Conservation (phyloP, 2,113 vertebrate genomes). For the Ginglymostoma cirratum region DNA sequence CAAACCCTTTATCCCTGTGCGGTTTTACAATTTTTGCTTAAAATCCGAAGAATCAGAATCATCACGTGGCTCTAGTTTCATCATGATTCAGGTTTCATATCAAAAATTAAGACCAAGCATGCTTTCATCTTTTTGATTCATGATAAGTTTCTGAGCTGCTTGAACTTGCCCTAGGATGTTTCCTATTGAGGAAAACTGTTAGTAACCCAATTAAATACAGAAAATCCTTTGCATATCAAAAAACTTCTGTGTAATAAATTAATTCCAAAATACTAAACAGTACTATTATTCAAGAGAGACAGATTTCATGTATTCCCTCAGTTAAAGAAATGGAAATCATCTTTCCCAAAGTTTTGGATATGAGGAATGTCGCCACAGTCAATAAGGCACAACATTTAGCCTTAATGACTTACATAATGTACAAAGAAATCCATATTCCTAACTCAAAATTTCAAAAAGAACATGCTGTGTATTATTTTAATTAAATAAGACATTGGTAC, state of each 20-base stretch:
- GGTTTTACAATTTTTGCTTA: not conserved
- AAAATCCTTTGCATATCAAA: not conserved
- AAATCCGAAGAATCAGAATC: not conserved
- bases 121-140: not conserved
- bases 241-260: not conserved
- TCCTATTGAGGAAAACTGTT: not conserved
- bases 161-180: not conserved
- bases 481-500: too few relatives aligned
- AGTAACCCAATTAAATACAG: not conserved
- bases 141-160: not conserved
- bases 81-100: not conserved
- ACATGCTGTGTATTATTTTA: too few relatives aligned
- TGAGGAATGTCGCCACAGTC: not conserved
- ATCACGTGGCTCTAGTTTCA: not conserved
- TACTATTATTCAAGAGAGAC: not conserved
- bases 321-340: not conserved
- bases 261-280: not conserved
- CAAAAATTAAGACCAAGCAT: not conserved
- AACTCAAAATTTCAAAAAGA: not conserved
- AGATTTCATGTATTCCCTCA: not conserved
- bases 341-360: not conserved
- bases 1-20: not conserved
- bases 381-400: not conserved
- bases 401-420: not conserved
- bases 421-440: not conserved